phyloP scores from a whole-genome alignment of 2,797 vertebrate genomes.

The Geotria australis region DNA sequence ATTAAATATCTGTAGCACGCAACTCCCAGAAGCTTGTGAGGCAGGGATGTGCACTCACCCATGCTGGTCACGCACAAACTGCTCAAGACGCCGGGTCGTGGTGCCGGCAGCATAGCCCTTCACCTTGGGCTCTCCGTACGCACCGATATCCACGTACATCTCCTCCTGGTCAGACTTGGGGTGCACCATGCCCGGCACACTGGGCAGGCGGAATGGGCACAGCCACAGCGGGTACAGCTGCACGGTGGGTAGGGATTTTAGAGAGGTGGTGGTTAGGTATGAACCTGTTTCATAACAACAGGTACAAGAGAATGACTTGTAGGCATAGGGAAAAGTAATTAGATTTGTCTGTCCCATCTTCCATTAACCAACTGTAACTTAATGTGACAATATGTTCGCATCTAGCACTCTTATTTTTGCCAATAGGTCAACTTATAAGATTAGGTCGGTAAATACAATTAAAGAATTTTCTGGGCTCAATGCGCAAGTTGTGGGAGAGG shows the following conservation, averaged over 20 bases:
- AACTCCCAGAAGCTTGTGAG: neutral
- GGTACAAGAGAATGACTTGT: neutral
- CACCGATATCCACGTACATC: slow-evolving; percentile 73
- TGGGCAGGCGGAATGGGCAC: slow-evolving; percentile 56
- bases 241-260: neutral
- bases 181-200: slow-evolving; percentile 70
- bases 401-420: too few species aligned
- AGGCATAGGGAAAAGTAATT: neutral
- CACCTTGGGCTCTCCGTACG: slow-evolving; percentile 58
- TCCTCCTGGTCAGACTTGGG: slow-evolving; percentile 52
- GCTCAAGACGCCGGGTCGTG: slow-evolving; percentile 59
- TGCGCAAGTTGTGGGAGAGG: too few species aligned
- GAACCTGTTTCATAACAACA: neutral
- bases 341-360: neutral
- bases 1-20: too few species aligned
- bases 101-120: slow-evolving; percentile 67
- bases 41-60: slow-evolving; percentile 25
- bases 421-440: too few species aligned
- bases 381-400: neutral
- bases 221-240: slow-evolving; percentile 94
- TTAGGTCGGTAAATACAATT: too few species aligned
- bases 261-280: neutral
- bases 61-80: slow-evolving; percentile 63
- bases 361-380: neutral
- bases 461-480: too few species aligned